These are phyloP conservation scores for Lamproptera curius DNA, from an alignment of 2,888 invertebrate species.

Conservation along the genomic window DNA sequence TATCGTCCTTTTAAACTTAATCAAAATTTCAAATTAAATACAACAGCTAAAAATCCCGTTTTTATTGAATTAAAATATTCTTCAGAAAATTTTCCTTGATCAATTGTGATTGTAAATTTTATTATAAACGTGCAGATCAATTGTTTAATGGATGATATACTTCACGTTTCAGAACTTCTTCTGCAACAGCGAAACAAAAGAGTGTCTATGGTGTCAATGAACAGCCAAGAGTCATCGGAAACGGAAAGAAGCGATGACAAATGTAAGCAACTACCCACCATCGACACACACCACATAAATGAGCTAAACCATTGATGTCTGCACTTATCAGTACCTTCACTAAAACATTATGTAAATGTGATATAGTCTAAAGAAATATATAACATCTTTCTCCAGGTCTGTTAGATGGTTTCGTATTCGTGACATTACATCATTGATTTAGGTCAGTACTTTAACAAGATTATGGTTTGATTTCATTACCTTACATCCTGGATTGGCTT, in stretches of 20 bases:
- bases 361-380: conserved; percentile 18
- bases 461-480: conserved; percentile 40
- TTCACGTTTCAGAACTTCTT: conserved; percentile 61
- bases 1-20: no score
- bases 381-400: conserved; percentile 67
- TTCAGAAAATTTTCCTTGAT: no score
- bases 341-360: conserved; percentile 2
- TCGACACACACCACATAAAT: not conserved
- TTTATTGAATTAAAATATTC: no score
- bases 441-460: conserved; percentile 66
- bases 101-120: no score
- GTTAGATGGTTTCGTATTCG: conserved; percentile 68
- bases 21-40: no score
- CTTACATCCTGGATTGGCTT: conserved; percentile 32
- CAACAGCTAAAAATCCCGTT: no score
- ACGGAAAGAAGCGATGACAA: conserved; percentile 64
- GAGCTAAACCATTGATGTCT: no score
- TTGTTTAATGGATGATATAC: no score
- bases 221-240: conserved; percentile 58
- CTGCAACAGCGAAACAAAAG: conserved; percentile 65
- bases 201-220: conserved; percentile 64
- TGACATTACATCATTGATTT: conserved; percentile 70
- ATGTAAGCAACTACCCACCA: conserved; percentile 45
- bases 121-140: no score
- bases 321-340: not conserved